A percentile compares a stretch with the other conserved stretches of the same genome.
Evolutionary conservation across 1,140 invertebrate genomes (phyloP).

Genomic region (Neelides sp.): DNA sequence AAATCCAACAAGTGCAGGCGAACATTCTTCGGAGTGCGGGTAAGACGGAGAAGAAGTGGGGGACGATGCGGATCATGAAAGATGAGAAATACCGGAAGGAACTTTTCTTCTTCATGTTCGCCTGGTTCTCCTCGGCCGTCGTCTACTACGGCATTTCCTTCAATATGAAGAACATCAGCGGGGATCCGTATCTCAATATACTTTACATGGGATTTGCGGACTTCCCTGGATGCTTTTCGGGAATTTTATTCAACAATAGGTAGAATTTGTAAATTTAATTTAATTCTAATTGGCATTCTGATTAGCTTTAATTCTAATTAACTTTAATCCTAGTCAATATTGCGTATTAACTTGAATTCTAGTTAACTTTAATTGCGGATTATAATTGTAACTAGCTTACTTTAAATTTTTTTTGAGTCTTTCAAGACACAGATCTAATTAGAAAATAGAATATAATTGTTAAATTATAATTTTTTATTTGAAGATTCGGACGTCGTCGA

Average conservation of each 20-base stretch:
- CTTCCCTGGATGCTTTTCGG: conserved; percentile 17
- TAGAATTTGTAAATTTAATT: too few species aligned
- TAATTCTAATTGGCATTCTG: too few species aligned
- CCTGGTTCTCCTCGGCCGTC: conserved; percentile 11
- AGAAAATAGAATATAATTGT: too few species aligned
- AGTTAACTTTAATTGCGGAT: too few species aligned
- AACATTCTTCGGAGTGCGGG: conserved; percentile 1
- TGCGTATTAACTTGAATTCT: too few species aligned
- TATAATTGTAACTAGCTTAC: too few species aligned
- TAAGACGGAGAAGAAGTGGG: background rate
- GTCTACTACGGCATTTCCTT: conserved; percentile 21
- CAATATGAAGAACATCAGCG: conserved; percentile 19
- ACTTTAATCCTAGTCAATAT: too few species aligned
- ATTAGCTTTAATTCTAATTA: too few species aligned
- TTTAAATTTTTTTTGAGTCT: too few species aligned
- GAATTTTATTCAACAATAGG: conserved; percentile 25
- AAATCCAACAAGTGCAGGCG: conserved; percentile 13
- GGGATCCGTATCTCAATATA: conserved; percentile 19
- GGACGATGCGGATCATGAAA: conserved; percentile 6
- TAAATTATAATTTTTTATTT: too few species aligned
- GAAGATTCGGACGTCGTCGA: conserved; percentile 4
- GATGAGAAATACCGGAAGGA: background rate
- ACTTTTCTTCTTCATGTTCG: conserved; percentile 3
- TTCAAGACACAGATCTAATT: too few species aligned
- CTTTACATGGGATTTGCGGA: conserved; percentile 22